Evolutionary conservation across 64 coral and sea anemone species (phyloP), one percentile per base, ranked within the genome.

Genomic region (Montipora efflorescens): DNA sequence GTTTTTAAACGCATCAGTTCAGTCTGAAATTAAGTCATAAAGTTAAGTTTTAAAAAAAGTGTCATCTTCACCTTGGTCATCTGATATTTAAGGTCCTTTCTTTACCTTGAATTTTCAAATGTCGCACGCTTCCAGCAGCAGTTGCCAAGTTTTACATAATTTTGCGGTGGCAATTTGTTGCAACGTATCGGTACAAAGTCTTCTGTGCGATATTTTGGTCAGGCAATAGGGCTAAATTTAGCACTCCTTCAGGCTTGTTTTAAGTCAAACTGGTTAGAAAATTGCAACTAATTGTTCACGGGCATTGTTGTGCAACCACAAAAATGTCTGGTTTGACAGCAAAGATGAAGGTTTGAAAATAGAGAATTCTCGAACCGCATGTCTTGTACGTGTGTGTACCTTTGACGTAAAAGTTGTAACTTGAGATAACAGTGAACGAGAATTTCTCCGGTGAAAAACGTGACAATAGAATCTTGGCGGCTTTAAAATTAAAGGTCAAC

Each of bases 241-340:
- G 82, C 36, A 13, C 19, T 86, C 66, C 21, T 49, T 51, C n/a
- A 64, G 71, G 71, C 68, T 50, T 72, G 15, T 86, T 52, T 48
- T 84, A 84, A 49, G 61, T 36, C 48, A 62, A 84, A 84, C 64
- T 71, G 82, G 66, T 18, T 43, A 72, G 62, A 86, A 86, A 86
- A 71, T 71, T 51, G 46, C 64, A 48, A 8, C 45, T 86, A 50
- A 86, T 86, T 86, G 82, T 86, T 86, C 82, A 72, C 19, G 47
- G 8, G 47, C 82, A 86, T 5, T 71, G 64, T 72, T 19, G 18
- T 78, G 66, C 67, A 46, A 86, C 66, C 45, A 86, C 82, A 50
- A 72, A 72, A 86, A 51, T 71, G 62, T 72, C 64, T 86, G 28
- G 57, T 64, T 20, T 46, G 46, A 8, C 66, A 71, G 16, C 67